A percentile compares a stretch with the other conserved stretches of the same genome.
These are phyloP conservation scores for Dendrolimus houi DNA, from an alignment of 2,888 invertebrate genomes.

Conservation along the genomic window DNA sequence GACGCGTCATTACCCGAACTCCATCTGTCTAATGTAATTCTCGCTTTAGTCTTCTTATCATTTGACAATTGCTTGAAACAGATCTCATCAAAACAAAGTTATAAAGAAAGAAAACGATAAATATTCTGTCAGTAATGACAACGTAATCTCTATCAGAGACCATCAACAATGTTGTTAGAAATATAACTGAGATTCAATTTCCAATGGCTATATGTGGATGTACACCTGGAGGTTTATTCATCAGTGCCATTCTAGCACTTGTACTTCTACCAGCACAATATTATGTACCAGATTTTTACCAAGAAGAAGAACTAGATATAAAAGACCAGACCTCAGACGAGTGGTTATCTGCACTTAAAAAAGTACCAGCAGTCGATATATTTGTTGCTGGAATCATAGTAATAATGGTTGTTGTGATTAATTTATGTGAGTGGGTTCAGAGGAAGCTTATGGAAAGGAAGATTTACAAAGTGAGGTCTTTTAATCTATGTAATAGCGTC, in stretches of 20 bases:
- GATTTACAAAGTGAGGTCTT: conserved; percentile 40
- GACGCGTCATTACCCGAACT: too few species aligned
- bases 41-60: too few species aligned
- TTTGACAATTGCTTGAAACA: too few species aligned
- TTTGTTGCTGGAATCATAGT: neutral
- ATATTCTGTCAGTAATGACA: too few species aligned
- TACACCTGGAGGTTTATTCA: conserved; percentile 35
- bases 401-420: conserved; percentile 31
- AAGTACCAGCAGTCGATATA: neutral
- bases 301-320: conserved; percentile 1
- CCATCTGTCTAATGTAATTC: too few species aligned
- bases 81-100: too few species aligned
- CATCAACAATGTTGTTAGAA: too few species aligned
- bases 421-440: conserved; percentile 56
- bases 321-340: neutral
- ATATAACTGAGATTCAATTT: neutral
- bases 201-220: conserved; percentile 45
- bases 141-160: too few species aligned
- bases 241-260: conserved; percentile 39
- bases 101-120: too few species aligned
- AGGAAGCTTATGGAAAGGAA: conserved; percentile 55
- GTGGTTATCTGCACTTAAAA: neutral
- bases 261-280: conserved; percentile 50
- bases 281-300: conserved; percentile 38
- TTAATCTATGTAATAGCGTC: neutral